A percentile compares a stretch with the other conserved stretches of the same genome.
These are phyloP conservation scores for Nebria salina DNA, from an alignment of 2,888 invertebrate genomes.

Conservation along the genomic window DNA sequence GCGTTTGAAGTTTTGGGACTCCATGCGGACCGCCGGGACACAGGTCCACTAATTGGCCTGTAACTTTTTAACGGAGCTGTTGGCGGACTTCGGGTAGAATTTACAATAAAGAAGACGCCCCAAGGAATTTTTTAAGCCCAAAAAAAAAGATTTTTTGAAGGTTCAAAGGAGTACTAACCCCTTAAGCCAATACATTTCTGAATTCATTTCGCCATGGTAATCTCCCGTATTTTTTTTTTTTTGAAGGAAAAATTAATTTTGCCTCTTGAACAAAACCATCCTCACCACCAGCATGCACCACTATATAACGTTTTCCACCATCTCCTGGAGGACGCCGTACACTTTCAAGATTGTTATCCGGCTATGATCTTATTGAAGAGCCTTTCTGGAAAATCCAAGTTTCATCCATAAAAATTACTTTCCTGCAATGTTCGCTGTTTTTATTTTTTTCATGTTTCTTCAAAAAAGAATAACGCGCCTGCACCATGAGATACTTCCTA, in stretches of 20 bases:
- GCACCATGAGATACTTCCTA: too few relatives aligned
- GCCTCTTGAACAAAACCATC: conserved; percentile 10
- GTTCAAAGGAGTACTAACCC: too few relatives aligned
- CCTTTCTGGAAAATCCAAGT: conserved; percentile 27
- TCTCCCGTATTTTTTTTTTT: conserved; percentile 16
- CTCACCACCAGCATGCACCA: conserved; percentile 13
- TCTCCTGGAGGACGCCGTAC: neutral
- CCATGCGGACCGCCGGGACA: too few relatives aligned
- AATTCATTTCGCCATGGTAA: conserved; percentile 15
- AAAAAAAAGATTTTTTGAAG: too few relatives aligned
- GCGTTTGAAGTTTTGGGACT: too few relatives aligned
- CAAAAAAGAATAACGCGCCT: neutral
- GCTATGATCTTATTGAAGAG: neutral
- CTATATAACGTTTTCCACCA: conserved; percentile 2
- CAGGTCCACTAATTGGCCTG: too few relatives aligned
- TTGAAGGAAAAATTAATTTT: conserved; percentile 16
- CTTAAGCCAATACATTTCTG: neutral
- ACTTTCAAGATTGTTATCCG: neutral
- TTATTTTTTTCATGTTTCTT: conserved; percentile 20
- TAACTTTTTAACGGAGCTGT: too few relatives aligned
- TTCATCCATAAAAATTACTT: conserved; percentile 18
- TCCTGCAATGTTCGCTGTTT: conserved; percentile 12
- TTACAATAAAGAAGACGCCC: too few relatives aligned
- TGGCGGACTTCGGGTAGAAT: too few relatives aligned
- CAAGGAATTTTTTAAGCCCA: too few relatives aligned